Evolutionary conservation across 2,797 vertebrate genomes (phyloP).

Genomic region (Odontamblyopus rebecca): DNA sequence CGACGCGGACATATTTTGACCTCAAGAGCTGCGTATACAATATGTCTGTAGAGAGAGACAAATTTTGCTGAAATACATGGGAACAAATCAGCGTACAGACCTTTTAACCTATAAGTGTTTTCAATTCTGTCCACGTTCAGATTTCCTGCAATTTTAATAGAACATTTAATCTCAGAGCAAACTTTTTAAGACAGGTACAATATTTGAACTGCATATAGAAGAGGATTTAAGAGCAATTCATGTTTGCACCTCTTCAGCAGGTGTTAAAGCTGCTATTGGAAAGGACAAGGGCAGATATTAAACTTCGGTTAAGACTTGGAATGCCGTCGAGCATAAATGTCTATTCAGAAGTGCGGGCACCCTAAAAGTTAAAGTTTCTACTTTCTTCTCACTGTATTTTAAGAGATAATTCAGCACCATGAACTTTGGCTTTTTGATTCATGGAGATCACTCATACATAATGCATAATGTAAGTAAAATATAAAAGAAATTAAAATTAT

Average conservation of each 20-base stretch:
- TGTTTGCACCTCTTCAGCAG: background rate
- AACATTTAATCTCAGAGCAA: background rate
- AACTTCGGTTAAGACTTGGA: background rate
- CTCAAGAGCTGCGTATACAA: too few relatives aligned
- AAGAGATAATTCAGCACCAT: background rate
- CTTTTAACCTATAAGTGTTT: too few relatives aligned
- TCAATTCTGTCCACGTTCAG: background rate
- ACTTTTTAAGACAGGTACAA: background rate
- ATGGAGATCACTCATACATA: background rate
- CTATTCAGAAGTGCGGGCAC: background rate
- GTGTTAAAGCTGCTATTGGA: background rate
- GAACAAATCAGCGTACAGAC: too few relatives aligned
- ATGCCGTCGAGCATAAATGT: background rate
- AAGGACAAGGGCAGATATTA: background rate
- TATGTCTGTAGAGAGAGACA: too few relatives aligned
- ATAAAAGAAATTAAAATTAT: too few relatives aligned
- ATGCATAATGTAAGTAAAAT: background rate
- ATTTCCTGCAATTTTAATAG: background rate
- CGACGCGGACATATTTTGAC: too few relatives aligned
- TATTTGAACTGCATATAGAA: background rate
- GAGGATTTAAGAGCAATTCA: background rate
- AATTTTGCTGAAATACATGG: too few relatives aligned
- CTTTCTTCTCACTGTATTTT: background rate
- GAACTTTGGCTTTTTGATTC: background rate
- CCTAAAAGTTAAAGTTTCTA: background rate